These are phyloP conservation scores for Ibidorhyncha struthersii DNA, from an alignment of 2,113 vertebrate genomes.

Conservation along the genomic window DNA sequence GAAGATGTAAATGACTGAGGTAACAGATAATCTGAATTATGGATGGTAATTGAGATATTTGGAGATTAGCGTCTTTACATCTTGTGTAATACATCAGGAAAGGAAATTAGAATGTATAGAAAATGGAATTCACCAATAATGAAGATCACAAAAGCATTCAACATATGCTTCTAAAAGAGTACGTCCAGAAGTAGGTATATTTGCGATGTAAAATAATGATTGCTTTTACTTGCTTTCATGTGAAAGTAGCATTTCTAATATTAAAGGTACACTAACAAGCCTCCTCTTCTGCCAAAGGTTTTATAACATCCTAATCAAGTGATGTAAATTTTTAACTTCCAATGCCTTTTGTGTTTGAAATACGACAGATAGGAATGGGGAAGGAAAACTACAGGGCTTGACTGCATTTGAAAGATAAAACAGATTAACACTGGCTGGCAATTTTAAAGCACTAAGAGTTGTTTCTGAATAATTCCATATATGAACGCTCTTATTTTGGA, in stretches of 20 bases:
- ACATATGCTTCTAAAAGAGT: neutral
- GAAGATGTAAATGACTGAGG: neutral
- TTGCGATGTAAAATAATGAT: neutral
- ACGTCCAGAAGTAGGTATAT: neutral
- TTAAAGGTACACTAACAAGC: neutral
- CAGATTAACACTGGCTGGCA: constrained; percentile 14
- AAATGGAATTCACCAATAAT: neutral
- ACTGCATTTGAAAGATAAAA: constrained; percentile 20
- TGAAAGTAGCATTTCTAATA: neutral
- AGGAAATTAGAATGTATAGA: neutral
- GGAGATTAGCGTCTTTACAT: neutral
- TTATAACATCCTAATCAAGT: neutral
- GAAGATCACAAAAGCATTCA: neutral
- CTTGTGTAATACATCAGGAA: neutral
- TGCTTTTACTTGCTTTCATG: neutral
- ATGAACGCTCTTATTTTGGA: constrained; percentile 21
- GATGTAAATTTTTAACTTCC: neutral
- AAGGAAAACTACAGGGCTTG: neutral
- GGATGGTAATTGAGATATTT: neutral
- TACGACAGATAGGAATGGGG: neutral
- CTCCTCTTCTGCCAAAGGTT: neutral
- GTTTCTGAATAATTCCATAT: constrained; percentile 52
- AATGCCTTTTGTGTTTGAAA: neutral
- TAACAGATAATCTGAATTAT: neutral
- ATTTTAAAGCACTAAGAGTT: constrained; percentile 11